Percentiles rank a stretch among this genome's conserved stretches.
Conservation (phyloP, 2,113 vertebrate species). For the Rhabdomys dilectus region DNA sequence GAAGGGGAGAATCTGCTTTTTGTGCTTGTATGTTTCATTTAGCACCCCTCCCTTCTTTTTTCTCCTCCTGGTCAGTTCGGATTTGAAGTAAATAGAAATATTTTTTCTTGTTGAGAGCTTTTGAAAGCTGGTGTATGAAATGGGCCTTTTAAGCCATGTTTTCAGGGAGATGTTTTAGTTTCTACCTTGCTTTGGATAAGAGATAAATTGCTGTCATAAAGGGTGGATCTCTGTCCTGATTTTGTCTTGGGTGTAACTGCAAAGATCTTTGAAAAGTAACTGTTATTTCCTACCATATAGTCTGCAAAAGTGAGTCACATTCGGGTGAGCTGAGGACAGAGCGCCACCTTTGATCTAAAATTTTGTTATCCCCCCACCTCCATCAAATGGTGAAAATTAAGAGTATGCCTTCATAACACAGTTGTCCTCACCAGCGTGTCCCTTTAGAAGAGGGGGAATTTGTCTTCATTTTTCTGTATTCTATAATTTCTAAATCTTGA, state of each 20-base stretch:
- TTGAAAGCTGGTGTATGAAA: conserved; percentile 48
- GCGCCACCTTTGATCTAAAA: conserved; percentile 83
- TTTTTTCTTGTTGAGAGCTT: conserved; percentile 1
- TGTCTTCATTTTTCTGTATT: conserved; percentile 43
- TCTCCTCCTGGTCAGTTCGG: conserved; percentile 10
- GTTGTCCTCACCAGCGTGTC: conserved; percentile 11
- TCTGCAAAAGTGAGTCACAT: conserved; percentile 84
- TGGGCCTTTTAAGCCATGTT: conserved; percentile 54
- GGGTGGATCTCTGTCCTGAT: conserved; percentile 79
- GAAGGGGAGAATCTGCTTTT: conserved; percentile 72
- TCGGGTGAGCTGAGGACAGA: conserved; percentile 83
- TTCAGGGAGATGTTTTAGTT: conserved; percentile 66
- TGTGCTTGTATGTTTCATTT: conserved; percentile 44
- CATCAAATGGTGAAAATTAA: conserved; percentile 64
- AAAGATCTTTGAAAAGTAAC: conserved; percentile 83
- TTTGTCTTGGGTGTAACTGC: conserved; percentile 81
- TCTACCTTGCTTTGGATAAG: conserved; percentile 73
- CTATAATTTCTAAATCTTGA: not conserved
- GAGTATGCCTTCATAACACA: conserved; percentile 18
- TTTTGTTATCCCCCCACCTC: conserved; percentile 59
- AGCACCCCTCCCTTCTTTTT: not conserved
- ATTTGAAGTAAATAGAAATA: conserved; percentile 59
- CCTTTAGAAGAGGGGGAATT: conserved; percentile 19
- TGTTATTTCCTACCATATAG: conserved; percentile 82
- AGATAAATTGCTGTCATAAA: conserved; percentile 81